Conservation (phyloP, 2,797 vertebrate species). For the Nyctibius grandis region DNA sequence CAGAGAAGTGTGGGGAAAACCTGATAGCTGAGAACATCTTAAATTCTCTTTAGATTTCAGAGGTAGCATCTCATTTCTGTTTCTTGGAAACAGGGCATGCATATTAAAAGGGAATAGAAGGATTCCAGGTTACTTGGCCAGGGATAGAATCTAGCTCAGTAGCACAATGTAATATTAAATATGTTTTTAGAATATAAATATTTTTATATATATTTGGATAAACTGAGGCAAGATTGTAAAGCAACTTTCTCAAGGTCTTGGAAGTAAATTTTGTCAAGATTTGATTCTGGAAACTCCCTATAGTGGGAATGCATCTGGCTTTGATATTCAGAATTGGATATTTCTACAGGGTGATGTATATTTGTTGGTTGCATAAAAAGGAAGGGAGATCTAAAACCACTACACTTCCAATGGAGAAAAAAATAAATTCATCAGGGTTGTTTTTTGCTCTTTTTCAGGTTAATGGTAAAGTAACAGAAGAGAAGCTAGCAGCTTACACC, state of each 20-base stretch:
- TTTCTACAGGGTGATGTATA: neutral
- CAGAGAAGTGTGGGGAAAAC: neutral
- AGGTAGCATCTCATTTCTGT: neutral
- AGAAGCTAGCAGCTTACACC: constrained; percentile 86
- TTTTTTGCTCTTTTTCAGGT: constrained; percentile 73
- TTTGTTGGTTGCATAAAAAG: neutral
- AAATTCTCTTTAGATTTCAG: neutral
- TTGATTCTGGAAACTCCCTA: neutral
- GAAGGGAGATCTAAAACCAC: neutral
- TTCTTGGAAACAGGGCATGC: neutral
- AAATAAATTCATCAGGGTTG: neutral
- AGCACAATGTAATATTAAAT: neutral
- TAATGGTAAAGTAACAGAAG: constrained; percentile 81
- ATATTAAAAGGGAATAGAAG: neutral
- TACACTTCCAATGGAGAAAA: neutral
- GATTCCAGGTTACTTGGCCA: neutral
- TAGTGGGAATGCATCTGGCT: neutral
- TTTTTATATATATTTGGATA: neutral
- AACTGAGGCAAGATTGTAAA: neutral
- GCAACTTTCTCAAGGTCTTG: neutral
- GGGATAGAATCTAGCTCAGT: neutral
- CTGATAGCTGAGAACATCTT: neutral
- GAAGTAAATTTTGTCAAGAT: neutral
- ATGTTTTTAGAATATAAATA: neutral
- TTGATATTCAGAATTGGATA: neutral